Conservation (phyloP, 2,888 invertebrate species). For the Lasius platythorax region DNA sequence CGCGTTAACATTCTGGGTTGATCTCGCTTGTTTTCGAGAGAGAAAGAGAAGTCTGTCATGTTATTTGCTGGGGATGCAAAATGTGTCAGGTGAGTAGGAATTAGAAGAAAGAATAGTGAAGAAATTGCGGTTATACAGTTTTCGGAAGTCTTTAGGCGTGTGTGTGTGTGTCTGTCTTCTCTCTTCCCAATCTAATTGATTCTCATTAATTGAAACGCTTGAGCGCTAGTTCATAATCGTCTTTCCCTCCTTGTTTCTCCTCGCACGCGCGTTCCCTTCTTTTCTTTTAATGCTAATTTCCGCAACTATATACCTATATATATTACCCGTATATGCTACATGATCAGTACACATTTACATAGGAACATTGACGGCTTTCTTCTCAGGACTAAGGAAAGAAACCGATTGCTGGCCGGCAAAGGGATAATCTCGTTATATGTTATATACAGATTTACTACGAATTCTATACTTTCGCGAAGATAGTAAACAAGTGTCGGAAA, state of each 20-base stretch:
- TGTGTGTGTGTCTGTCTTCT: slow-evolving; percentile 7
- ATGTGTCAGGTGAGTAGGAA: slow-evolving; percentile 62
- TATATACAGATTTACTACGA: neutral
- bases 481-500: neutral
- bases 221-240: slow-evolving; percentile 13
- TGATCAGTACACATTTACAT: slow-evolving; percentile 65
- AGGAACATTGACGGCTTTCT: slow-evolving; percentile 75
- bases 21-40: slow-evolving; percentile 21
- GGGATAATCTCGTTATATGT: slow-evolving; percentile 12
- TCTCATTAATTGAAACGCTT: slow-evolving; percentile 44
- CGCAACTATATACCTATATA: slow-evolving; percentile 51
- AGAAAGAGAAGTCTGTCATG: slow-evolving; percentile 68
- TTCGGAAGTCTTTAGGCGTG: neutral
- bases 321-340: slow-evolving; percentile 50
- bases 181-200: slow-evolving; percentile 41
- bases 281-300: slow-evolving; percentile 48
- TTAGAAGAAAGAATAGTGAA: slow-evolving; percentile 53
- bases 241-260: slow-evolving; percentile 13
- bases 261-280: slow-evolving; percentile 25
- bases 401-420: slow-evolving; percentile 33
- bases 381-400: slow-evolving; percentile 50
- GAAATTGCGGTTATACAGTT: slow-evolving; percentile 14
- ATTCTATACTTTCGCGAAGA: neutral
- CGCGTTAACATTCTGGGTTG: neutral
- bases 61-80: slow-evolving; percentile 69